Percentiles rank a stretch among this genome's conserved stretches.
Conservation (phyloP, 2,113 vertebrate species). For the Thryonomys swinderianus region DNA sequence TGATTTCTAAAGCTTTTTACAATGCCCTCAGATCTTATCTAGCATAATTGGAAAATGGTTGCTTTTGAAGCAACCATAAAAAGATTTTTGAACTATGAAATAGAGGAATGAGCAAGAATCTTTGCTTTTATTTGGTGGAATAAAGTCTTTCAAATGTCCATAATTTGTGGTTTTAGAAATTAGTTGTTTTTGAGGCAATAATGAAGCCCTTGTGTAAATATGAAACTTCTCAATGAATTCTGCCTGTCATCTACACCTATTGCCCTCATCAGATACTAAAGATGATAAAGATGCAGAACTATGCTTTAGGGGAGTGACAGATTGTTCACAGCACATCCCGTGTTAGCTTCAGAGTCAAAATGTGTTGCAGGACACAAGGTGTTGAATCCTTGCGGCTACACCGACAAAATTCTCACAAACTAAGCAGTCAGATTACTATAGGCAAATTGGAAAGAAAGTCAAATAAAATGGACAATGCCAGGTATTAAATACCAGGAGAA, state of each 20-base stretch:
- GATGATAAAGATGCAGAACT: neutral
- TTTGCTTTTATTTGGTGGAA: neutral
- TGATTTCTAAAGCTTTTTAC: neutral
- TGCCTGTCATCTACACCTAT: too few species aligned
- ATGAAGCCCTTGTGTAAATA: neutral
- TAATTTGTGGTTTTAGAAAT: conserved; percentile 39
- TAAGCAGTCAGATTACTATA: neutral
- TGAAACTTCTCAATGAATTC: conserved; percentile 39
- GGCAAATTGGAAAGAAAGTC: neutral
- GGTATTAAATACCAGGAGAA: neutral
- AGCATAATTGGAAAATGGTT: neutral
- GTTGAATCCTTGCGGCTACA: neutral
- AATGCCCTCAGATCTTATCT: neutral
- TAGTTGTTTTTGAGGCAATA: conserved; percentile 29
- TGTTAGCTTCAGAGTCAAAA: neutral
- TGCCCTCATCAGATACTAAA: conserved; percentile 18
- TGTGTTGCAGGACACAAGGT: neutral
- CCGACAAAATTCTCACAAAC: neutral
- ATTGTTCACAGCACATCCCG: neutral
- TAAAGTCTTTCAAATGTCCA: neutral
- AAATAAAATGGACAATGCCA: neutral
- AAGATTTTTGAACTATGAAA: neutral
- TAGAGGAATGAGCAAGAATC: neutral
- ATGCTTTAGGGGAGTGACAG: neutral
- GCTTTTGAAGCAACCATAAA: neutral